These are phyloP conservation scores for Cotesia glomerata DNA, from an alignment of 1,140 invertebrate genomes.

Conservation along the genomic window DNA sequence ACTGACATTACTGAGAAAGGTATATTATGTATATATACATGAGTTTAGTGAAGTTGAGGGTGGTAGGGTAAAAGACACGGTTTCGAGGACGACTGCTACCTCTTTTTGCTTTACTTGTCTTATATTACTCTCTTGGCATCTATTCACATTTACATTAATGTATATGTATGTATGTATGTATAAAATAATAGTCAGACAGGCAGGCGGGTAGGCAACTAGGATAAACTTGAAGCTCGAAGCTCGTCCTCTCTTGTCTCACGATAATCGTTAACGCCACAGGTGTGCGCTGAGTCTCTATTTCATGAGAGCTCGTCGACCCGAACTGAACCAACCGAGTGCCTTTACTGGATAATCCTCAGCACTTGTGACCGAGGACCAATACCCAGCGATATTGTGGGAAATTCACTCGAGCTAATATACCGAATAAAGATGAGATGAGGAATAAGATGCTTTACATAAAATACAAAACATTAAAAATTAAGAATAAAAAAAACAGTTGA, in stretches of 20 bases:
- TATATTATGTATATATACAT: not conserved
- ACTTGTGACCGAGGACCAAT: constrained; percentile 5
- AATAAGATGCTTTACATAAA: too few species aligned
- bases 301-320: constrained; percentile 16
- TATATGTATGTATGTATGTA: not conserved
- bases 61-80: not conserved
- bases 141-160: not conserved
- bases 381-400: constrained; percentile 4
- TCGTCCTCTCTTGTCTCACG: constrained; percentile 32
- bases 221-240: not conserved
- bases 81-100: not conserved
- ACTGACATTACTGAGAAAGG: not conserved
- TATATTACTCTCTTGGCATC: not conserved
- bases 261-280: constrained; percentile 44
- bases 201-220: too few species aligned
- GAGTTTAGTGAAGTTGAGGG: not conserved
- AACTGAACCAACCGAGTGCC: not conserved
- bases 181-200: not conserved
- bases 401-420: not conserved
- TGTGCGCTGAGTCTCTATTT: constrained; percentile 34
- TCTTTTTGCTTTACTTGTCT: constrained; percentile 2
- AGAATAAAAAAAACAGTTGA: too few species aligned
- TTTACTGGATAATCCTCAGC: constrained; percentile 20
- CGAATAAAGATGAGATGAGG: not conserved
- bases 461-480: too few species aligned